These are phyloP conservation scores for Caracal caracal DNA, from an alignment of 2,113 vertebrate species.

Conservation along the genomic window DNA sequence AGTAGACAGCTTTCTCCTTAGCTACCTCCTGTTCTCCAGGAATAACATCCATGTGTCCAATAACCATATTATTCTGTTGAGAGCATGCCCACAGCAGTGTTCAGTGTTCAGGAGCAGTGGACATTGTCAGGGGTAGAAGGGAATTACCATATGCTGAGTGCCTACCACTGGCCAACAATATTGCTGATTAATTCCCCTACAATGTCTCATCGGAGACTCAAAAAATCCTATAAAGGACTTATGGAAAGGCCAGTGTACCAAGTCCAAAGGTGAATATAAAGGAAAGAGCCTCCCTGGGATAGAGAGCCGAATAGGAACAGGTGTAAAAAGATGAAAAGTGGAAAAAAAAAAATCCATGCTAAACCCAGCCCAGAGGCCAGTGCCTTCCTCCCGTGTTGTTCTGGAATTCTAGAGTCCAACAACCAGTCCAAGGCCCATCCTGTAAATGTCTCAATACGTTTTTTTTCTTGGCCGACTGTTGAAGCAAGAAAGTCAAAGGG, in stretches of 20 bases:
- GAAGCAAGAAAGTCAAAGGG: background rate
- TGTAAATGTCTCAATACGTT: background rate
- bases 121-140: background rate
- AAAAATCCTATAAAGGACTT: background rate
- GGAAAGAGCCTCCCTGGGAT: background rate
- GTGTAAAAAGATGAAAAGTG: background rate
- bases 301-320: background rate
- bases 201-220: background rate
- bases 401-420: background rate
- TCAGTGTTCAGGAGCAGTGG: background rate
- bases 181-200: background rate
- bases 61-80: background rate
- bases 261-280: background rate
- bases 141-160: background rate
- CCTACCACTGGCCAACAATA: background rate
- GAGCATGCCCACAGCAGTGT: background rate
- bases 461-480: background rate
- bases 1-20: background rate
- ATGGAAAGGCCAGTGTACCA: background rate
- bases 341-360: rapidly evolving
- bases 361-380: background rate
- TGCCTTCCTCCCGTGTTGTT: background rate
- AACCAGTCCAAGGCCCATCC: background rate
- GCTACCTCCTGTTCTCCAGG: background rate
- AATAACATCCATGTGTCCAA: background rate